Base-by-base conservation (phyloP, 2,113 vertebrate genomes). In the Brachyhypopomus occidentalis region DNA sequence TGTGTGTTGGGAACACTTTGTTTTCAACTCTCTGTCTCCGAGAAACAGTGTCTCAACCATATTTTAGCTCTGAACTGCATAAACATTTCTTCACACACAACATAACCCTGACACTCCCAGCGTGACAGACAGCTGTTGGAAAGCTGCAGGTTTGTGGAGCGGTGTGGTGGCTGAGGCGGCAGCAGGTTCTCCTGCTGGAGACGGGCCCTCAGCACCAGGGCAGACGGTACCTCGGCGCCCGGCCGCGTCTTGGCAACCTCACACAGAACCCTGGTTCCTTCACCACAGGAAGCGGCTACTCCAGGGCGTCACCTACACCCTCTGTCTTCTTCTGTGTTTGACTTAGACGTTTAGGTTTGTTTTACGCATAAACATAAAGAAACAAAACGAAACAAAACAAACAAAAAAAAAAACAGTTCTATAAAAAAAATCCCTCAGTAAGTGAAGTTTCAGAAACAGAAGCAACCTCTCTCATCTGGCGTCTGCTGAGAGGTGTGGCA, bases 401-500 rank as follows among this genome's bases (percentile, higher is more conserved):
- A 92, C 81, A 86, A 75, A 72, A 67, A 62, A 66, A 59, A 77
- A 79, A 58, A 38, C 5, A 90, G 89, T 90, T 92, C 75, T 66
- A 36, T 76, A 85, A 80, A 86, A 87, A 84, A 85, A 82, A 52
- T 12, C 7, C 30, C 17, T 55, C 30, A 91, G 81, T 83, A 91
- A 89, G 88, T 90, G 83, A 79, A 84, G 71, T 75, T 74, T 84
- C 48, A 73, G 82, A 70, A 64, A 77, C 72, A 70, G n/a, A 76
- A 90, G 90, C 82, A 83, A 91, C 92, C 92, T 93, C 92, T 88
- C 83, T 89, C 75, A 87, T 91, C 90, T 93, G 92, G 90, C 93
- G 94, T 95, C 93, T 92, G 93, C 96, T 97, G 94, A 78, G 93
- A 95, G 94, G 95, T 97, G 95, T 95, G 94, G 94, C 94, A 93